Percentiles rank a stretch among this genome's conserved stretches.
Evolutionary conservation across 2,888 invertebrate species (phyloP).

Genomic region (Petrophora chlorosata): DNA sequence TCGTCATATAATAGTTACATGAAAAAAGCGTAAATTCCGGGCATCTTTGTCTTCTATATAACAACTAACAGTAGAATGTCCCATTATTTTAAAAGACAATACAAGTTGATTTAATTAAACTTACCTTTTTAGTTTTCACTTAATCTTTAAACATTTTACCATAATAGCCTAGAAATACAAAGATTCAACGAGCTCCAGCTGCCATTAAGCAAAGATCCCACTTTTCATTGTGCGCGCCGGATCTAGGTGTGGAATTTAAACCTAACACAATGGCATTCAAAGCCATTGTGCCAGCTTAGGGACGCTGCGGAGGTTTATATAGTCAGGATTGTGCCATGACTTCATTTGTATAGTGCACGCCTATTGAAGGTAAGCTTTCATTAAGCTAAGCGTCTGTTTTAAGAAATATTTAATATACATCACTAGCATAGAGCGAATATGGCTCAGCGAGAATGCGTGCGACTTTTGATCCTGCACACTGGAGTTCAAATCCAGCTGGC

Average conservation of each 20-base stretch:
- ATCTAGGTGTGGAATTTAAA: constrained; percentile 47
- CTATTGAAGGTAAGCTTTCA: constrained; percentile 5
- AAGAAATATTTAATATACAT: too few relatives aligned
- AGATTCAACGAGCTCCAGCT: constrained; percentile 40
- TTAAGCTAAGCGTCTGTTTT: too few relatives aligned
- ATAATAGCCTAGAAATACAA: constrained; percentile 27
- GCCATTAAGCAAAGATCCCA: constrained; percentile 44
- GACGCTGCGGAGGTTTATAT: constrained; percentile 2
- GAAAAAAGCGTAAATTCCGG: too few relatives aligned
- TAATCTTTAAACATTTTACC: not conserved
- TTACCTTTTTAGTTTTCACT: too few relatives aligned
- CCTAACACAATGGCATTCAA: constrained; percentile 46
- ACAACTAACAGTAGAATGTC: too few relatives aligned
- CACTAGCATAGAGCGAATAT: too few relatives aligned
- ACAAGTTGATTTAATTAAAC: not conserved
- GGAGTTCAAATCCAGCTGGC: too few relatives aligned
- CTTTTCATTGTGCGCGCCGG: constrained; percentile 36
- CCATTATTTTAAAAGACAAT: not conserved
- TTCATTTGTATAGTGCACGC: constrained; percentile 10
- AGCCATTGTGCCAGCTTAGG: constrained; percentile 27
- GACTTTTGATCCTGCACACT: too few relatives aligned
- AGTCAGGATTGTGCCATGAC: constrained; percentile 3
- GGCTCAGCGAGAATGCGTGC: too few relatives aligned
- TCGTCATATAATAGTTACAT: too few relatives aligned
- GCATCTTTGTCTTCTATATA: too few relatives aligned